Conservation (phyloP, 2,888 invertebrate species). For the Sinodicranocentrus sp. region DNA sequence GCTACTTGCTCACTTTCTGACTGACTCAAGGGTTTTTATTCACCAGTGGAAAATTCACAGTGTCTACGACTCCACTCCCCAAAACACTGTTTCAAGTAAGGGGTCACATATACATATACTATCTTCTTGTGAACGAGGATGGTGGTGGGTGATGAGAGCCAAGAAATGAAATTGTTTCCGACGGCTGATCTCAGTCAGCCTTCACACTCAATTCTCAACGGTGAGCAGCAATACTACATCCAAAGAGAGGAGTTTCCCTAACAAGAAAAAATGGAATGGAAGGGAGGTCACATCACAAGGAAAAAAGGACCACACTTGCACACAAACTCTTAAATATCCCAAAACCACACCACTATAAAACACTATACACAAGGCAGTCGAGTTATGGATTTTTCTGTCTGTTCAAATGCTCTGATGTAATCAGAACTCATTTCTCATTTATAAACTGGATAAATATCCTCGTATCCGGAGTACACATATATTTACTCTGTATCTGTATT, state of each 20-base stretch:
- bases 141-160: slow-evolving; percentile 34
- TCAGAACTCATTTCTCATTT: slow-evolving; percentile 37
- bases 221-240: slow-evolving; percentile 43
- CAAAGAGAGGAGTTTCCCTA: no score
- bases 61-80: neutral
- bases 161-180: slow-evolving; percentile 64
- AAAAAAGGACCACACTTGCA: neutral
- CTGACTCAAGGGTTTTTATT: slow-evolving; percentile 33
- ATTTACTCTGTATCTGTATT: no score
- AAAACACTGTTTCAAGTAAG: neutral
- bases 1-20: slow-evolving; percentile 8
- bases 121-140: neutral
- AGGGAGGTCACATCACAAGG: neutral
- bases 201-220: slow-evolving; percentile 57
- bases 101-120: neutral
- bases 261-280: neutral
- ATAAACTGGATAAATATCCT: neutral
- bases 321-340: neutral
- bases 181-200: slow-evolving; percentile 57
- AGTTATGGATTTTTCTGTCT: slow-evolving; percentile 24
- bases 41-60: neutral
- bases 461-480: no score
- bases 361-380: neutral
- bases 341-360: neutral
- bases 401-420: slow-evolving; percentile 29